Evolutionary conservation across 1,140 invertebrate species (phyloP).

Genomic region (Cyclina sinensis): DNA sequence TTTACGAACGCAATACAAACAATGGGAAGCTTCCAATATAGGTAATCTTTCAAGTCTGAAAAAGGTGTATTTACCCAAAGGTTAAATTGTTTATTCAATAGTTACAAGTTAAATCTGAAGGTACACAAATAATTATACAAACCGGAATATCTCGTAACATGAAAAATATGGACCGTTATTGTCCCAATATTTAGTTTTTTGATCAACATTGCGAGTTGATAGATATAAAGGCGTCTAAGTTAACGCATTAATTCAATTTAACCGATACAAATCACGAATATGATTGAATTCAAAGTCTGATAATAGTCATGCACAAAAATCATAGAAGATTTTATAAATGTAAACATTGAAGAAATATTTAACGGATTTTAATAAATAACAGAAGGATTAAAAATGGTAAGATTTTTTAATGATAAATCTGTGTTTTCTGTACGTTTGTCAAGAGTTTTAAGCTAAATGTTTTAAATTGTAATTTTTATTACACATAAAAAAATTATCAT

Average conservation of each 20-base stretch:
- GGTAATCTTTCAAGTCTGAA: not conserved
- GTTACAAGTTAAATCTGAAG: slow-evolving; percentile 15
- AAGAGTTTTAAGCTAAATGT: too few species aligned
- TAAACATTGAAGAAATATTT: not conserved
- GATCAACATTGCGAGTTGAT: slow-evolving; percentile 9
- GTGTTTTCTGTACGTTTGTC: too few species aligned
- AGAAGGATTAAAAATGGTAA: slow-evolving; percentile 22
- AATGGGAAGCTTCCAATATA: not conserved
- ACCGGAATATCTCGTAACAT: not conserved
- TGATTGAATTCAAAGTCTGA: not conserved
- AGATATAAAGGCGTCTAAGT: slow-evolving; percentile 30
- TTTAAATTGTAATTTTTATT: too few species aligned
- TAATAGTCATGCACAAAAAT: not conserved
- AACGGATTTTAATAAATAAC: not conserved
- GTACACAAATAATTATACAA: slow-evolving; percentile 17
- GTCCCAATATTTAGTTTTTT: not conserved
- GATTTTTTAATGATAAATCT: too few species aligned
- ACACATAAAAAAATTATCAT: too few species aligned
- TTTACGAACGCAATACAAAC: not conserved
- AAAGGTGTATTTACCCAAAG: slow-evolving; percentile 1
- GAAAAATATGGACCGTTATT: not conserved
- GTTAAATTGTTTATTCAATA: slow-evolving; percentile 46
- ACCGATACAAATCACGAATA: not conserved
- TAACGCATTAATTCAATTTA: slow-evolving; percentile 9
- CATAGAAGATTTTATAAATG: too few species aligned